A percentile compares a stretch with the other conserved stretches of the same genome.
Conservation (phyloP, 35 echinoderm and acorn worm genomes). For the Ptychodera flava region DNA sequence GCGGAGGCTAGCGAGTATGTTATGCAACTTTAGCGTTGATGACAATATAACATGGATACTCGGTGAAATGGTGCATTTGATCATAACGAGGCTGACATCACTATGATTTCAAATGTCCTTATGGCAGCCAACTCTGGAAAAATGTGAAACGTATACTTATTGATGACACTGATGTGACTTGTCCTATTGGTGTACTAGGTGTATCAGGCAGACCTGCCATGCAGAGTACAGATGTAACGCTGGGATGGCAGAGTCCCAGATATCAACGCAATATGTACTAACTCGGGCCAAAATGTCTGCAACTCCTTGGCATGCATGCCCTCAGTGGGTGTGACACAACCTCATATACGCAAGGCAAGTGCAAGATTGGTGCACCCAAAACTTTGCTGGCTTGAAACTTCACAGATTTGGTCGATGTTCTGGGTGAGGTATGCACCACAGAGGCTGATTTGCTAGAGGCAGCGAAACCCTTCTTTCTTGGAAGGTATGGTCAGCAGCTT, state of each 20-base stretch:
- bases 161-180: conserved; percentile 23
- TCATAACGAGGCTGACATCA: conserved; percentile 30
- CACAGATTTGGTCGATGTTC: conserved; percentile 6
- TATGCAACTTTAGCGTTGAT: conserved; percentile 19
- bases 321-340: no score
- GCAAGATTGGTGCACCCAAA: conserved; percentile 14
- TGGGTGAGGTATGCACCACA: conserved; percentile 10
- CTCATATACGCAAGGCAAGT: not conserved
- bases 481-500: conserved; percentile 13
- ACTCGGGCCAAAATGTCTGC: conserved; percentile 26
- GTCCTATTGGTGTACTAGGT: conserved; percentile 31
- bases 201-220: conserved; percentile 28
- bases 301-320: no score
- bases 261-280: conserved; percentile 34
- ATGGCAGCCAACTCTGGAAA: conserved; percentile 10
- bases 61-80: conserved; percentile 11
- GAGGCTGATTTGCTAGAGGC: no score
- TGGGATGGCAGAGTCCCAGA: no score
- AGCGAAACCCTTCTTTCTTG: not conserved
- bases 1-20: conserved; percentile 11
- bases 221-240: conserved; percentile 26
- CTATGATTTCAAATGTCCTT: conserved; percentile 28
- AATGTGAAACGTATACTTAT: no score
- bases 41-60: conserved; percentile 15
- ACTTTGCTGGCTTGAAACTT: conserved; percentile 13